Conservation (phyloP, 92 coral and sea anemone species). For the Zoanthus gigantus region DNA sequence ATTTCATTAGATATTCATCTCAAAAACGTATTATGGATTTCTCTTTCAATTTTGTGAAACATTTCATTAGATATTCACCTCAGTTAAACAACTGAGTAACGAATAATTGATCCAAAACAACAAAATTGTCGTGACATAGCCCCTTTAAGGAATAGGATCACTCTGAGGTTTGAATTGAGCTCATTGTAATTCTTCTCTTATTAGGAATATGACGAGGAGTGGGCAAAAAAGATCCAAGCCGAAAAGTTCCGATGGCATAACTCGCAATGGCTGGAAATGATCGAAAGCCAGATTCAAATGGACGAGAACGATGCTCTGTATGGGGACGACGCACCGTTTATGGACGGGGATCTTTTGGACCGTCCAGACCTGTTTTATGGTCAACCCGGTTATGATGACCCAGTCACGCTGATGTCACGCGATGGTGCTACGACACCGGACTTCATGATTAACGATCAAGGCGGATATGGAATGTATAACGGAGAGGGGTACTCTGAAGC, state of each 20-base stretch:
- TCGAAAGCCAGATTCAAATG: slow-evolving; percentile 82
- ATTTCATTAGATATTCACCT: no score
- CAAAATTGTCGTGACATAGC: no score
- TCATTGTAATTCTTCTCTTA: not conserved
- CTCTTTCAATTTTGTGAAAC: no score
- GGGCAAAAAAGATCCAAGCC: slow-evolving; percentile 96
- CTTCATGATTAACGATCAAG: slow-evolving; percentile 83
- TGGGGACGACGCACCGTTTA: slow-evolving; percentile 84
- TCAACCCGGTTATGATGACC: slow-evolving; percentile 98
- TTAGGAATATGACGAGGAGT: slow-evolving; percentile 95
- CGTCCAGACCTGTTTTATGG: slow-evolving; percentile 98
- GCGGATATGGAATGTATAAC: slow-evolving; percentile 81
- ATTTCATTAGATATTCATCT: no score
- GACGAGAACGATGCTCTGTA: slow-evolving; percentile 85
- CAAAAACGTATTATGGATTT: no score
- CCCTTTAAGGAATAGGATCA: no score
- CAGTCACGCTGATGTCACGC: slow-evolving; percentile 94
- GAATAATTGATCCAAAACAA: no score
- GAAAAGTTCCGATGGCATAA: slow-evolving; percentile 99
- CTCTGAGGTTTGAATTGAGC: no score
- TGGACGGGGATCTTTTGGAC: slow-evolving; percentile 95
- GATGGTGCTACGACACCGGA: slow-evolving; percentile 99
- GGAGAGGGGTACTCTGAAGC: slow-evolving; percentile 74
- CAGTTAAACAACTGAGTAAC: no score
- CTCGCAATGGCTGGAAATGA: slow-evolving; percentile 98